Conservation (phyloP, 1,140 invertebrate genomes). For the Copidosoma floridanum region DNA sequence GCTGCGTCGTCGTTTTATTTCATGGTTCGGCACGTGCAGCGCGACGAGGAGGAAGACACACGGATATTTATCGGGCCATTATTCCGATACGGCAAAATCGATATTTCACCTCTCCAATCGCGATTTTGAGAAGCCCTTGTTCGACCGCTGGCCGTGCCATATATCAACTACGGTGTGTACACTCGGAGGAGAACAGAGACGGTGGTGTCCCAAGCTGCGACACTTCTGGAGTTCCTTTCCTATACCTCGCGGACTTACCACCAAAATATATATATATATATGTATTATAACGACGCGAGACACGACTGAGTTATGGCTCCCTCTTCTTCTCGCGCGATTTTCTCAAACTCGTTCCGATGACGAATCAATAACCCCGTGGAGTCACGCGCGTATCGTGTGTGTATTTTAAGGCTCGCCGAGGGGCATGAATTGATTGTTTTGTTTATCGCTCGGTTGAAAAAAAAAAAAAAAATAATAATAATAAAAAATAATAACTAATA, state of each 20-base stretch:
- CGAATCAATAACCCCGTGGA: constrained; percentile 16
- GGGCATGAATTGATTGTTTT: too few relatives aligned
- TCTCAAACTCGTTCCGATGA: constrained; percentile 11
- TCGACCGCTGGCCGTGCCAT: constrained; percentile 37
- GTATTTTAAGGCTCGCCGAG: too few relatives aligned
- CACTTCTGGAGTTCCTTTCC: constrained; percentile 53
- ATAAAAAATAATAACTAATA: neutral
- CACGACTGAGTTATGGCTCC: constrained; percentile 39
- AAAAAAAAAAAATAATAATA: neutral
- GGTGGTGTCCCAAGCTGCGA: constrained; percentile 48
- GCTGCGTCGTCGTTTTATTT: neutral
- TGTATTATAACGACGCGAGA: constrained; percentile 11
- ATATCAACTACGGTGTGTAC: constrained; percentile 48
- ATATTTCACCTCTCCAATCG: constrained; percentile 27
- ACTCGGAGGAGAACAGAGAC: constrained; percentile 23
- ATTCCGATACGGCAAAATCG: constrained; percentile 22
- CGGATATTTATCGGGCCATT: constrained; percentile 26
- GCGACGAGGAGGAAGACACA: constrained; percentile 10
- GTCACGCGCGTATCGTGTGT: too few relatives aligned
- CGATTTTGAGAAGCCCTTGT: constrained; percentile 46
- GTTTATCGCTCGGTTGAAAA: too few relatives aligned
- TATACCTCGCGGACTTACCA: constrained; percentile 46
- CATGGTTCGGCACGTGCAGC: neutral
- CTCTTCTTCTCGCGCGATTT: too few relatives aligned
- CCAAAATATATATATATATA: constrained; percentile 42